These are phyloP conservation scores for Emys orbicularis DNA, from an alignment of 2,797 vertebrate species.

Conservation along the genomic window DNA sequence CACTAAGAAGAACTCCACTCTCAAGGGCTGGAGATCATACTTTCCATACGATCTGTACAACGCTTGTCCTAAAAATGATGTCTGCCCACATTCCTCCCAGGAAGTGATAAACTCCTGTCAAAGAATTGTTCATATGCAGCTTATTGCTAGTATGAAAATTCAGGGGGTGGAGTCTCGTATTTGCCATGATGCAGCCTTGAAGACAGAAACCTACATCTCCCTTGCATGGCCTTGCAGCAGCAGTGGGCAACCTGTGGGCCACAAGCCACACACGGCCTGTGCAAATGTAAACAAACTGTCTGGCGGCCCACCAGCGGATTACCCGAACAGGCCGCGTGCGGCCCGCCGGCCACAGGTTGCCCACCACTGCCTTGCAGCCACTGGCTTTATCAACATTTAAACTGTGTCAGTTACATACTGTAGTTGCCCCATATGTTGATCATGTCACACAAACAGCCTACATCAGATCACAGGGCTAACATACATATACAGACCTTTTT, in stretches of 20 bases:
- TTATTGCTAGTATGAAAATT: background rate
- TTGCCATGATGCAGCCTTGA: background rate
- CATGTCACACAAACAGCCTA: background rate
- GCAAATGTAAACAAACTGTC: too few relatives aligned
- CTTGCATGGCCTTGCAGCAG: background rate
- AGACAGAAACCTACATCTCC: background rate
- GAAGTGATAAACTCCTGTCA: background rate
- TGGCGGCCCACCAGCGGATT: too few relatives aligned
- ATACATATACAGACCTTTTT: background rate
- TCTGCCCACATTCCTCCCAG: background rate
- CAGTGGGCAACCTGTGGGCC: too few relatives aligned
- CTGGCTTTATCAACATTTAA: background rate
- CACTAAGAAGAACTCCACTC: background rate
- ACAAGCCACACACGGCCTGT: too few relatives aligned
- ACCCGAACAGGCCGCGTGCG: too few relatives aligned
- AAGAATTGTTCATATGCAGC: background rate
- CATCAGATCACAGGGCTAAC: background rate
- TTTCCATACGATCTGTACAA: background rate
- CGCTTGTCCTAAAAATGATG: background rate
- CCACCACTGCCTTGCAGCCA: background rate
- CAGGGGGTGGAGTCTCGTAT: background rate
- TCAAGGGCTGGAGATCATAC: background rate
- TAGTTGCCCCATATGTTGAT: background rate
- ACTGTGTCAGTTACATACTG: background rate
- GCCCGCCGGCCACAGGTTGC: too few relatives aligned